These are phyloP conservation scores for Paradisaea rubra DNA, from an alignment of 2,113 vertebrate species.

Conservation along the genomic window DNA sequence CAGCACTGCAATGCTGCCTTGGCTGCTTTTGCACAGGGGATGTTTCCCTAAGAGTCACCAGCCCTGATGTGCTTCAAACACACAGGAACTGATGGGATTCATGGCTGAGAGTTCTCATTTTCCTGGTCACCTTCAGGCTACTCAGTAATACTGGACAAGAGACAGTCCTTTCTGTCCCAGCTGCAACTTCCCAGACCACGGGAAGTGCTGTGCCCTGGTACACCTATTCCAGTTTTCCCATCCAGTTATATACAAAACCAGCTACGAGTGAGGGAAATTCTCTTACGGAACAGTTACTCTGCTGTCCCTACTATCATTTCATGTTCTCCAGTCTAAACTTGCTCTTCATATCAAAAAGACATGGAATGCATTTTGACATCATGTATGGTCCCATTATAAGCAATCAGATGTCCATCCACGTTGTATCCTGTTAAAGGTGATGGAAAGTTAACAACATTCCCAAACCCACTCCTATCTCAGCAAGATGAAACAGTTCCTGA, in stretches of 20 bases:
- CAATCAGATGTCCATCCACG: background rate
- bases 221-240: background rate
- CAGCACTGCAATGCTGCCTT: fast-evolving
- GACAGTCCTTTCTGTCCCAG: background rate
- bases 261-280: background rate
- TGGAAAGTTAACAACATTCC: background rate
- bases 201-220: background rate
- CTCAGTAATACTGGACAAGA: background rate
- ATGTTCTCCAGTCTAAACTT: background rate
- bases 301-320: background rate
- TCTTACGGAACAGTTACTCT: background rate
- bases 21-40: background rate
- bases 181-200: background rate
- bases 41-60: background rate
- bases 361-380: background rate
- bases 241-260: background rate
- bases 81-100: background rate
- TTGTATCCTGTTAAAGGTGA: background rate
- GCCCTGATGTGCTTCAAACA: background rate
- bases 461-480: background rate
- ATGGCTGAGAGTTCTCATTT: background rate
- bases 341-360: background rate
- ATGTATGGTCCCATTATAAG: background rate
- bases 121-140: background rate
- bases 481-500: background rate